Evolutionary conservation across 2,797 vertebrate species (phyloP), one percentile per base, ranked within the genome.

Genomic region (Zonotrichia albicollis): DNA sequence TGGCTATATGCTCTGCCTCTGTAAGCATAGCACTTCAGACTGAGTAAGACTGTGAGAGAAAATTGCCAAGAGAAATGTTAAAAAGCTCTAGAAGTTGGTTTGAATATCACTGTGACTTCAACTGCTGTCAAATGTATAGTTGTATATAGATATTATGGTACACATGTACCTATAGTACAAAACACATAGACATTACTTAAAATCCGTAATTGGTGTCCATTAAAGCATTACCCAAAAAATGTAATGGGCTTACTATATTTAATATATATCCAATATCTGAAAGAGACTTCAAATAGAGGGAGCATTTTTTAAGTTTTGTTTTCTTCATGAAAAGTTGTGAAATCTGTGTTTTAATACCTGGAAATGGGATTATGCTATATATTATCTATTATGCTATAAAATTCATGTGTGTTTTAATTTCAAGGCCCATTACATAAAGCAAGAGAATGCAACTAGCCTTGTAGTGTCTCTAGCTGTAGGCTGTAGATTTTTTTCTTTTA

Each of bases 381-480:
- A n/a, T n/a, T n/a, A 89, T 84, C 95, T 96, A 94, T 95, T 96
- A 90, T 8, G 5, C 45, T 83, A 38, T 88, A 93, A 93, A 95
- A 94, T 93, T 38, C 80, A 93, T 91, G 74, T 93, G 82, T 95
- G 48, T 93, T 96, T 97, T 97, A 97, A 97, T 97, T 97, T 97
- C 97, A 97, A 97, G 96, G 95, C n/a, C 94, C 93, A 97, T 97
- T 97, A 84, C 94, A 95, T 91, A 89, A 84, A 65, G 72, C 53
- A 93, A 93, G 74, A 94, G 50, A 89, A 94, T 58, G 42, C 22
- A 93, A 70, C 71, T 77, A 83, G 43, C 75, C 70, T 87, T 81
- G 26, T 34, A 87, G 58, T 53, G 53, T 94, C 62, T 81, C 67
- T 50, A 57, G 70, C 57, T 92, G 68, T 45, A 81, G 67, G 83